Base-by-base conservation (phyloP, 1,140 invertebrate genomes). In the Ostrea denselamellosa region DNA sequence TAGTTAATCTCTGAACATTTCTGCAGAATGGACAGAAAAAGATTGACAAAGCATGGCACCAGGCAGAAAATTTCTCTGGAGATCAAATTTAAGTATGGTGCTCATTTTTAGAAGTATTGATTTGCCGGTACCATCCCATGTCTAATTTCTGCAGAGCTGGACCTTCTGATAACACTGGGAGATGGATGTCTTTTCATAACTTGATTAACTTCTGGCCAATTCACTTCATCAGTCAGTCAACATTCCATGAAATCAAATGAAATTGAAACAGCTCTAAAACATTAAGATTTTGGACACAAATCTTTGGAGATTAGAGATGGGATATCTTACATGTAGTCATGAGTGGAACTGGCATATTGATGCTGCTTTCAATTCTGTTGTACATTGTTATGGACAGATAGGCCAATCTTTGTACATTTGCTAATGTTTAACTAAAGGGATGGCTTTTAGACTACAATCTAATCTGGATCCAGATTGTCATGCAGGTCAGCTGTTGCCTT, bases 151-250 rank as follows among this genome's bases (percentile, higher is more conserved):
- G 25, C 28, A 9, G 28, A 77, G 25, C 28, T 77, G 28, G 25
- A 28, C 25, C 68, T 62, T 62, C 56, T 17, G 14, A 62, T 19
- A 58, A 77, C 25, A 22, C 12, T 34, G 68, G 68, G 28, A 77
- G 28, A 77, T 28, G 68, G 68, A 77, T 77, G 68, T 77, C 22
- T 34, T 44, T 14, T 77, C 68, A 77, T 77, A 77, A 77, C 68
- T 77, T 77, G 68, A 77, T 77, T 77, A 77, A 77, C 68, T 77
- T 25, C 68, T 77, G 68, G 68, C 68, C 68, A 77, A 28, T 77
- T 77, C 68, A 28, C 68, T 77, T 34, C 68, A 77, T 77, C 25
- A 77, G 25, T 34, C 68, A 77, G 9, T 77, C 25, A 77, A 77
- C 9, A 22, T 34, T 28, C 28, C 68, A 77, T 77, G 22, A 34